phyloP scores from a whole-genome alignment of 2,797 vertebrate genomes.

The Labroides dimidiatus region DNA sequence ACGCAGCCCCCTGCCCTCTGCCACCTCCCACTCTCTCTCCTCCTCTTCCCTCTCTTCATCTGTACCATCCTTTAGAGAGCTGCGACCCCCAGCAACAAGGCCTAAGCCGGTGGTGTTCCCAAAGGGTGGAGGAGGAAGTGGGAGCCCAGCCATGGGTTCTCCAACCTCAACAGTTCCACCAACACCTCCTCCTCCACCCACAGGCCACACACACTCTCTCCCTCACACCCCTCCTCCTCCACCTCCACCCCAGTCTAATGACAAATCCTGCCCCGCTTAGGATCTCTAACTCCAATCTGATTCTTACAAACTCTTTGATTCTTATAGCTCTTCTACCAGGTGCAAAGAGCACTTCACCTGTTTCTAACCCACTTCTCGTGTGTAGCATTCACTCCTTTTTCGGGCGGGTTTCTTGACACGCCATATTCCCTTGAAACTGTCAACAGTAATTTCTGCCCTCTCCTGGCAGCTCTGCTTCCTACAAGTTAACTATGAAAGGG shows the following conservation, averaged over 20 bases:
- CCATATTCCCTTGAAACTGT: conserved; percentile 40
- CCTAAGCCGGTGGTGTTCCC: conserved; percentile 96
- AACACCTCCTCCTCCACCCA: conserved; percentile 81
- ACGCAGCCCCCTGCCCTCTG: conserved; percentile 83
- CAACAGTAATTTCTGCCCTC: conserved; percentile 28
- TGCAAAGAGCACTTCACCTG: conserved; percentile 55
- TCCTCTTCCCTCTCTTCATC: conserved; percentile 90
- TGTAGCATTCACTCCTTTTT: conserved; percentile 68
- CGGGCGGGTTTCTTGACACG: conserved; percentile 13
- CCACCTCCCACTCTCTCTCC: conserved; percentile 79
- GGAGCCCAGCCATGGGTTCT: conserved; percentile 88
- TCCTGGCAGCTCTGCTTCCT: conserved; percentile 59
- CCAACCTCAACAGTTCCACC: conserved; percentile 89
- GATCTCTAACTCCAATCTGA: conserved; percentile 27
- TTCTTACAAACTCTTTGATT: conserved; percentile 37
- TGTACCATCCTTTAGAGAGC: conserved; percentile 90
- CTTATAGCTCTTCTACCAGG: conserved; percentile 45
- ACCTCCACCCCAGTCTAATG: conserved; percentile 87
- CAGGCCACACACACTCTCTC: conserved; percentile 86
- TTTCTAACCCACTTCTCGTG: conserved; percentile 54
- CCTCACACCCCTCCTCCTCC: conserved; percentile 89
- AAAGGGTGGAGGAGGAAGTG: conserved; percentile 83
- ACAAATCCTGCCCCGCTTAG: conserved; percentile 97
- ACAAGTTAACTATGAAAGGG: conserved; percentile 29
- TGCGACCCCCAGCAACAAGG: conserved; percentile 90